Conservation (phyloP, 2,797 vertebrate species). For the Percopsis omiscomaycus region DNA sequence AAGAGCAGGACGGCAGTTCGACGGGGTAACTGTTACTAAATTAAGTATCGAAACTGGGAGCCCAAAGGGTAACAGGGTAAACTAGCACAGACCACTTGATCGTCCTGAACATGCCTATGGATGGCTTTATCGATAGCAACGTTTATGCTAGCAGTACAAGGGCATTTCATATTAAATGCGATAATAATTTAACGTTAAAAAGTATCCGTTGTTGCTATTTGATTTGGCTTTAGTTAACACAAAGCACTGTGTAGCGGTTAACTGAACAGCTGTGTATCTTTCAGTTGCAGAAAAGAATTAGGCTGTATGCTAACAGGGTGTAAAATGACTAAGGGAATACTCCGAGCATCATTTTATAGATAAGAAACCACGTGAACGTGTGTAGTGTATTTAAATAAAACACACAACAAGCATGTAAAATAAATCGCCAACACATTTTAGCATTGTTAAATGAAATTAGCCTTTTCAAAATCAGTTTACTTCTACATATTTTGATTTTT, state of each 20-base stretch:
- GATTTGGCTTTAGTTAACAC: no score
- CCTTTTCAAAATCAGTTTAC: neutral
- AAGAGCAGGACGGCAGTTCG: neutral
- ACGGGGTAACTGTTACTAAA: no score
- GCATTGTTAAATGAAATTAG: no score
- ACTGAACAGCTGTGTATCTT: no score
- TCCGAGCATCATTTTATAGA: neutral
- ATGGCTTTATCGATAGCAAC: neutral
- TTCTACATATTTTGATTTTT: constrained; percentile 37
- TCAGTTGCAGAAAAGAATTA: no score
- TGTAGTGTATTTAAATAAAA: neutral
- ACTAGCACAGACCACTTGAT: no score
- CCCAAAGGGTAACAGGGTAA: no score
- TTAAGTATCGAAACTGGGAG: no score
- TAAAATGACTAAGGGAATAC: constrained; percentile 61
- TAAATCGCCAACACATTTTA: neutral
- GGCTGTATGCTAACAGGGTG: constrained; percentile 15
- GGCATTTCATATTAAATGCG: neutral
- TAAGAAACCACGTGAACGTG: neutral
- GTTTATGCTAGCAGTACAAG: constrained; percentile 34
- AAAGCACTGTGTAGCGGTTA: neutral
- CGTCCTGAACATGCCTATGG: neutral
- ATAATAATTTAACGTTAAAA: neutral
- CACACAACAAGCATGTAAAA: neutral
- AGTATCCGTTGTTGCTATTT: neutral